Conservation (phyloP, 2,797 vertebrate species). For the Sebastolobus altivelis region DNA sequence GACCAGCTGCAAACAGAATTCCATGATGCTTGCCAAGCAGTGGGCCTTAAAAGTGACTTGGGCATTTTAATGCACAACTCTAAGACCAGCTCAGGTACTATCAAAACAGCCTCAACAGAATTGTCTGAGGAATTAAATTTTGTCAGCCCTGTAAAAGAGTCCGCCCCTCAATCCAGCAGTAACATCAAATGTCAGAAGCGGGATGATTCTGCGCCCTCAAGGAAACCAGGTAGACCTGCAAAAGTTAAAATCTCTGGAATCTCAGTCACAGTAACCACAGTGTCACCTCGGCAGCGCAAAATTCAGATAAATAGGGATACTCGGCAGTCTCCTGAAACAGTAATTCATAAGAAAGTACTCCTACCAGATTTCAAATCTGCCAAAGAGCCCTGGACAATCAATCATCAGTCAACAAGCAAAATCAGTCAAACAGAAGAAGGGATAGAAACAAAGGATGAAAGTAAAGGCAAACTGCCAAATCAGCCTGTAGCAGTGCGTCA, state of each 20-base stretch:
- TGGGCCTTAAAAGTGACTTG: constrained; percentile 58
- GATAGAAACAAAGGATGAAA: constrained; percentile 46
- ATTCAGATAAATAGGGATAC: constrained; percentile 89
- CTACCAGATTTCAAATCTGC: constrained; percentile 69
- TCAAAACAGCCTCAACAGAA: constrained; percentile 62
- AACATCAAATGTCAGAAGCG: constrained; percentile 86
- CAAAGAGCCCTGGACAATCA: constrained; percentile 81
- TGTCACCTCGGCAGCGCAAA: constrained; percentile 92
- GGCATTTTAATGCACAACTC: constrained; percentile 58
- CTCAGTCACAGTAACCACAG: constrained; percentile 91
- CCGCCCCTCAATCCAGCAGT: constrained; percentile 82
- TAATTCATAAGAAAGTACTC: constrained; percentile 56
- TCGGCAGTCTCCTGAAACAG: constrained; percentile 57
- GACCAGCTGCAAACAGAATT: constrained; percentile 78
- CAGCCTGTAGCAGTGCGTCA: constrained; percentile 84
- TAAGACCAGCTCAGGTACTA: constrained; percentile 51
- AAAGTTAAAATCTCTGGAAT: constrained; percentile 97
- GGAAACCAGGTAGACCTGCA: constrained; percentile 94
- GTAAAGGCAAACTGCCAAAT: constrained; percentile 33
- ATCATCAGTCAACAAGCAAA: constrained; percentile 60
- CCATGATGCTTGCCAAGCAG: constrained; percentile 69
- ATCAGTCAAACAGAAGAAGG: constrained; percentile 57
- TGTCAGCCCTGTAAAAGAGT: constrained; percentile 86
- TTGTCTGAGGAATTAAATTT: constrained; percentile 80
- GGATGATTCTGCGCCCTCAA: constrained; percentile 83